These are phyloP conservation scores for Malaclemys terrapin DNA, from an alignment of 2,113 vertebrate species.

Conservation along the genomic window DNA sequence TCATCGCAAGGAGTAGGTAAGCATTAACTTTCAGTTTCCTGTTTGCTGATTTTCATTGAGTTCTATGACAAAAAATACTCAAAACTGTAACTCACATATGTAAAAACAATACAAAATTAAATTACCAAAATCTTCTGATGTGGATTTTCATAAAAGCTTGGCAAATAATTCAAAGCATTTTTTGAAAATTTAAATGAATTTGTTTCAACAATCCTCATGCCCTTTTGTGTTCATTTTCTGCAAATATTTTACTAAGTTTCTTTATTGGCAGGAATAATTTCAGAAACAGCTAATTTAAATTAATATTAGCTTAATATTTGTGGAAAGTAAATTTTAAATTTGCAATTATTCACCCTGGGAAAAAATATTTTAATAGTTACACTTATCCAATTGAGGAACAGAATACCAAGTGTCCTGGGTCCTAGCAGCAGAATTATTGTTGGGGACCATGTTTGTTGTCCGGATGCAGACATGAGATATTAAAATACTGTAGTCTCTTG, in stretches of 20 bases:
- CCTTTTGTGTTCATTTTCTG: neutral
- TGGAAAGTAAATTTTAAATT: neutral
- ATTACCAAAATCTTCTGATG: no score
- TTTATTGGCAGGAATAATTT: neutral
- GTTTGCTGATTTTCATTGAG: no score
- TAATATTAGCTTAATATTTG: neutral
- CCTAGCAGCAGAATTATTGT: neutral
- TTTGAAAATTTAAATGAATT: no score
- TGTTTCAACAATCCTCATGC: no score
- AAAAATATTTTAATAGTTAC: neutral
- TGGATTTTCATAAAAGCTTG: no score
- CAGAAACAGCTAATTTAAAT: neutral
- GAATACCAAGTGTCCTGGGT: neutral
- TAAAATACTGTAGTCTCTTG: neutral
- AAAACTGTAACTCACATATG: no score
- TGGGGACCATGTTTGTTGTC: neutral
- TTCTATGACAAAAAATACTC: no score
- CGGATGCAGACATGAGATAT: neutral
- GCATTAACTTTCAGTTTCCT: no score
- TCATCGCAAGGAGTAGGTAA: no score
- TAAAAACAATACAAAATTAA: no score
- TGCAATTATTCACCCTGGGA: neutral
- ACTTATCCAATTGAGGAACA: neutral
- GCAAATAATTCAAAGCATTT: no score
- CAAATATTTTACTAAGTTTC: neutral